Evolutionary conservation across 2,888 invertebrate genomes (phyloP).

Genomic region (Salpingus planirostris): DNA sequence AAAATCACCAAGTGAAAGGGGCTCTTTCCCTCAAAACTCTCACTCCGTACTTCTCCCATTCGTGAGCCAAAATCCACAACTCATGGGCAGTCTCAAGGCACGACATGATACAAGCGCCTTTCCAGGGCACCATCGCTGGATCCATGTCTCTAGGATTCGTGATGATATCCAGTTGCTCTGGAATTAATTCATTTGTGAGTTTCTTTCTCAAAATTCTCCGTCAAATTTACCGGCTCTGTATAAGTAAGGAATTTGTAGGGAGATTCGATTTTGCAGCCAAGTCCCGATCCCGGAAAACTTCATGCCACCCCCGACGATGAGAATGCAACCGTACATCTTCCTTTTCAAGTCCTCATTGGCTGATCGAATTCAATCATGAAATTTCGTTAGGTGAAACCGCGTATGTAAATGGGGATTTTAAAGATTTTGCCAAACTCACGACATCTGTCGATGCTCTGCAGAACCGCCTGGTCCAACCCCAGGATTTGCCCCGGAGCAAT

Average conservation of each 20-base stretch:
- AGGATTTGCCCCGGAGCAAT: slow-evolving; percentile 71
- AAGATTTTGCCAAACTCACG: slow-evolving; percentile 44
- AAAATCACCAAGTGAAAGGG: slow-evolving; percentile 73
- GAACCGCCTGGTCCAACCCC: slow-evolving; percentile 82
- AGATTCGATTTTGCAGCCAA: slow-evolving; percentile 83
- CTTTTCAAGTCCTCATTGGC: slow-evolving; percentile 80
- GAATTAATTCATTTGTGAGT: slow-evolving; percentile 10
- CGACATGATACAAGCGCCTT: slow-evolving; percentile 89
- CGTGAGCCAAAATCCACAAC: slow-evolving; percentile 77
- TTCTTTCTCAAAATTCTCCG: background rate
- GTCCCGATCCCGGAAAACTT: slow-evolving; percentile 76
- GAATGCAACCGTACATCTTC: slow-evolving; percentile 88
- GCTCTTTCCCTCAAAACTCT: slow-evolving; percentile 82
- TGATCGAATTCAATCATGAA: slow-evolving; percentile 33
- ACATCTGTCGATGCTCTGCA: slow-evolving; percentile 87
- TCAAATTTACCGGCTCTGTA: slow-evolving; percentile 52
- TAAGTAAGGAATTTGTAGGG: slow-evolving; percentile 71
- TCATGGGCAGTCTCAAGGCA: slow-evolving; percentile 89
- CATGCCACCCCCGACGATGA: slow-evolving; percentile 87
- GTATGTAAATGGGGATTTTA: background rate
- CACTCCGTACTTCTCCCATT: slow-evolving; percentile 82
- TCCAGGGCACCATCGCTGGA: slow-evolving; percentile 85
- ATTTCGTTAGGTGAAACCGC: background rate
- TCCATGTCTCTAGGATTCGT: slow-evolving; percentile 89
- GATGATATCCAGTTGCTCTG: slow-evolving; percentile 79